Evolutionary conservation across 1,140 invertebrate species (phyloP).

Genomic region (Rhyacophila brunnea): DNA sequence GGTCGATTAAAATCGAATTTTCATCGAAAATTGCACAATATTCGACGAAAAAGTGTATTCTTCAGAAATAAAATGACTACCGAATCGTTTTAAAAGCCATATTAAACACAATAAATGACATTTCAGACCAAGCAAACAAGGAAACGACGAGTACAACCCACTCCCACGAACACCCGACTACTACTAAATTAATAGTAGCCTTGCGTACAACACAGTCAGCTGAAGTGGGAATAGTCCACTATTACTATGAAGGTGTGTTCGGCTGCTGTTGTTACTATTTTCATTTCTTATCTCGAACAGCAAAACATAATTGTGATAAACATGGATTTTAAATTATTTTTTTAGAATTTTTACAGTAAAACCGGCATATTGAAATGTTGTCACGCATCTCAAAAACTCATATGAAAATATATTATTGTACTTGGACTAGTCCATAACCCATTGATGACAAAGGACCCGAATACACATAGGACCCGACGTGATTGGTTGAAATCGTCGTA

Average conservation of each 20-base stretch:
- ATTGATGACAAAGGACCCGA: conserved; percentile 61
- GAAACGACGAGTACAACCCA: conserved; percentile 40
- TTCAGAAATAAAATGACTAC: conserved; percentile 5
- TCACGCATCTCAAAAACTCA: not conserved
- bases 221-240: conserved; percentile 55
- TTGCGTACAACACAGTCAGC: conserved; percentile 58
- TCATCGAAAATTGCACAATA: conserved; percentile 6
- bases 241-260: conserved; percentile 29
- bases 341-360: too few species aligned
- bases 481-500: conserved; percentile 43
- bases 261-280: conserved; percentile 1
- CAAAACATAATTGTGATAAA: too few species aligned
- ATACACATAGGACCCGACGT: conserved; percentile 53
- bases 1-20: not conserved
- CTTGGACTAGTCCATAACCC: conserved; percentile 53
- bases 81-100: conserved; percentile 9
- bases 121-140: conserved; percentile 34
- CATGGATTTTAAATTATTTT: too few species aligned
- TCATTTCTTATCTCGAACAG: too few species aligned
- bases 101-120: conserved; percentile 21
- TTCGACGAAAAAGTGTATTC: not conserved
- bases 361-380: too few species aligned
- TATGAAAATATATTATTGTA: conserved; percentile 35
- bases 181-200: conserved; percentile 53
- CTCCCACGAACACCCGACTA: conserved; percentile 46